Evolutionary conservation across 2,797 vertebrate species (phyloP).

Genomic region (Corythornis leucogaster): DNA sequence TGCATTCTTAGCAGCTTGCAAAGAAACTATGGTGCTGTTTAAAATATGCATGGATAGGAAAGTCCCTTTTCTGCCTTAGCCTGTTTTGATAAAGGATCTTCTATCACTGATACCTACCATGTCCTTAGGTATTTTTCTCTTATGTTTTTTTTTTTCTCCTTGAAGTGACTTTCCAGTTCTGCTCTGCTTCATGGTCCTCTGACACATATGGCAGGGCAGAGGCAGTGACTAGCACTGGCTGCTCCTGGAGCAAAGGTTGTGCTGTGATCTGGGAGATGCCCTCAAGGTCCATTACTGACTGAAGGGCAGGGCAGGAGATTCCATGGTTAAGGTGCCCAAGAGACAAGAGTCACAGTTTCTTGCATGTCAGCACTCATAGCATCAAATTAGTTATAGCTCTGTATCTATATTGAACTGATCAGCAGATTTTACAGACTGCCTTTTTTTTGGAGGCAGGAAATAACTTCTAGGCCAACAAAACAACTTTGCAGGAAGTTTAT

Average conservation of each 20-base stretch:
- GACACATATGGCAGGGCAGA: neutral
- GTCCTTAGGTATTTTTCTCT: neutral
- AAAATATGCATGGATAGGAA: neutral
- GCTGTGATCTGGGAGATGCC: neutral
- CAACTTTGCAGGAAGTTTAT: conserved; percentile 10
- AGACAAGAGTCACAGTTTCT: neutral
- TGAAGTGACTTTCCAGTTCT: neutral
- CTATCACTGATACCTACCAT: neutral
- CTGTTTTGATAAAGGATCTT: neutral
- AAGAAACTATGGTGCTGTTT: neutral
- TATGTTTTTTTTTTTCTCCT: neutral
- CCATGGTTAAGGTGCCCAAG: no score
- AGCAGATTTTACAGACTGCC: neutral
- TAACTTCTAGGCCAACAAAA: neutral
- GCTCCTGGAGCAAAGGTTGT: neutral
- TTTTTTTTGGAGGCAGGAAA: conserved; percentile 15
- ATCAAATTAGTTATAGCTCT: neutral
- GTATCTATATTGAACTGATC: neutral
- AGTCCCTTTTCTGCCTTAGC: neutral
- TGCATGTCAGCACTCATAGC: neutral
- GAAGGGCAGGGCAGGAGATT: neutral
- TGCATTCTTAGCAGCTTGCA: conserved; percentile 25
- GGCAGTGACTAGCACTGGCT: neutral
- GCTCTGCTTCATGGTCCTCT: neutral
- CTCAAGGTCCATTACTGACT: accelerated